These are phyloP conservation scores for Brachyistius frenatus DNA, from an alignment of 2,113 vertebrate species.

Conservation along the genomic window DNA sequence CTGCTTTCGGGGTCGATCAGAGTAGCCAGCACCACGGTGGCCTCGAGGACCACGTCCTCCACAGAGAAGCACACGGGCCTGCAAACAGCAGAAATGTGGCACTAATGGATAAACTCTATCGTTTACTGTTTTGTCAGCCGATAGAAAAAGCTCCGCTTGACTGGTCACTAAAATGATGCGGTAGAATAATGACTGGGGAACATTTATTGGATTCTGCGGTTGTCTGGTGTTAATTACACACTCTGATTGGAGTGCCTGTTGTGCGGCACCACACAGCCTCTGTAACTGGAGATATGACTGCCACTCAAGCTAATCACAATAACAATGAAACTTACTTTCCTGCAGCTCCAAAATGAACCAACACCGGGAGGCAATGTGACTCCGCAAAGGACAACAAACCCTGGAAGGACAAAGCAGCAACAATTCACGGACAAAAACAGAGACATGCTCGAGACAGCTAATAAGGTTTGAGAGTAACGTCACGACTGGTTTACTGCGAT, in stretches of 20 bases:
- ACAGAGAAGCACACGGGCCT: conserved; percentile 91
- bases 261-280: not conserved
- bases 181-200: not conserved
- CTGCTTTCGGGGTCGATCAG: conserved; percentile 77
- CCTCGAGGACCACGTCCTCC: conserved; percentile 89
- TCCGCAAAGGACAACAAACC: conserved; percentile 91
- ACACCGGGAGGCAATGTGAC: conserved; percentile 82
- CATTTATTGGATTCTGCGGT: not conserved
- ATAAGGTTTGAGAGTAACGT: not conserved
- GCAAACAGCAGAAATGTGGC: conserved; percentile 2
- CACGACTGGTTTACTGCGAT: conserved; percentile 1
- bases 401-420: conserved; percentile 75
- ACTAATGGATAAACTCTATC: not conserved
- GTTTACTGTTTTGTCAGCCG: not conserved
- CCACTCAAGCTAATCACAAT: not conserved
- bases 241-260: not conserved
- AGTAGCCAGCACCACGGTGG: conserved; percentile 90
- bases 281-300: conserved; percentile 20
- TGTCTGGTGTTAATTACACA: conserved; percentile 20
- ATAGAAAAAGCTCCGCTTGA: not conserved
- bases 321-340: conserved; percentile 86
- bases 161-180: not conserved
- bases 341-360: conserved; percentile 86
- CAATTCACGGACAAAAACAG: not conserved
- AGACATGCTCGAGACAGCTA: not conserved